A percentile compares a stretch with the other conserved stretches of the same genome.
phyloP scores from a whole-genome alignment of 2,113 vertebrate genomes.

The Myrmophylax atrothorax region DNA sequence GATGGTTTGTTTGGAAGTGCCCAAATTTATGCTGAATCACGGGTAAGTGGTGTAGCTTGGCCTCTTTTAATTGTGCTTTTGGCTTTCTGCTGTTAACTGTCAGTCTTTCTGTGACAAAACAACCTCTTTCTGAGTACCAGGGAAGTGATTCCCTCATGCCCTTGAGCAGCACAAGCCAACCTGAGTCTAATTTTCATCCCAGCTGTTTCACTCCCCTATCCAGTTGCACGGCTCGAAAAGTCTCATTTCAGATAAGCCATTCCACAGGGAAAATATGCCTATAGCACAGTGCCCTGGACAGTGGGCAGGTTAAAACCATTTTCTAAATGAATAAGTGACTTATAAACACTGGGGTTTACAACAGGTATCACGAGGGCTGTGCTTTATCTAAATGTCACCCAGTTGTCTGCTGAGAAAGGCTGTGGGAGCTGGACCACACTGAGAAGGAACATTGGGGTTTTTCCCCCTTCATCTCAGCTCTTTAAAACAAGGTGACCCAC shows the following conservation, averaged over 20 bases:
- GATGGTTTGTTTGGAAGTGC: background rate
- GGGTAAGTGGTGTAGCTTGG: background rate
- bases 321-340: slow-evolving; percentile 43
- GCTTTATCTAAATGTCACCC: background rate
- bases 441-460: background rate
- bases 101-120: background rate
- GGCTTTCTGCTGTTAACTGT: background rate
- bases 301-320: background rate
- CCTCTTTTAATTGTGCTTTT: background rate
- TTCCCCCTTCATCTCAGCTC: background rate
- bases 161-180: background rate
- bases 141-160: background rate
- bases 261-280: background rate
- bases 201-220: background rate
- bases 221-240: background rate
- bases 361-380: background rate
- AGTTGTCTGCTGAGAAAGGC: background rate
- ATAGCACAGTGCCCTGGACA: background rate
- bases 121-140: background rate
- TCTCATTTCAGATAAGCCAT: background rate
- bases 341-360: background rate
- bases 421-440: background rate
- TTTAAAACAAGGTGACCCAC: background rate
- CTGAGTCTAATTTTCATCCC: background rate
- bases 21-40: background rate